Conservation (phyloP, 2,797 vertebrate species). For the Acropternis orthonyx region DNA sequence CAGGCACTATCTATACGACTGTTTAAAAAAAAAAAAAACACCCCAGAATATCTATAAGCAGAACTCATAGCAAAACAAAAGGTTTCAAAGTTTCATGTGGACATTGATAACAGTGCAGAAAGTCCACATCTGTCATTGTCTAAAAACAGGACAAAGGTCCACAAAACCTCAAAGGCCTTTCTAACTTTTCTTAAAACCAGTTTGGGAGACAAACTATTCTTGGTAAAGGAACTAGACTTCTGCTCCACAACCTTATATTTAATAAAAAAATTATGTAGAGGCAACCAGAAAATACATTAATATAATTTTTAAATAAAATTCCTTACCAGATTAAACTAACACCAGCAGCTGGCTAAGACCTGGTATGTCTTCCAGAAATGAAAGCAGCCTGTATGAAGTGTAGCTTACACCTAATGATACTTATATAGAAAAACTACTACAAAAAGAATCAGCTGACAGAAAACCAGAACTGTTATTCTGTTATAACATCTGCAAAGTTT, state of each 20-base stretch:
- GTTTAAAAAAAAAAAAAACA: background rate
- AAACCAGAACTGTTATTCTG: background rate
- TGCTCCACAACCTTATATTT: background rate
- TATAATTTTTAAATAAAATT: background rate
- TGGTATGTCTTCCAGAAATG: background rate
- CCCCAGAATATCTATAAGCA: background rate
- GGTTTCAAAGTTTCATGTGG: background rate
- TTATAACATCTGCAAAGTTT: background rate
- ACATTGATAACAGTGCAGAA: background rate
- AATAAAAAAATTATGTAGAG: background rate
- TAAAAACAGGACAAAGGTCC: background rate
- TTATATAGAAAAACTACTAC: background rate
- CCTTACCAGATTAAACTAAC: background rate
- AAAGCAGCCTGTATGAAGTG: background rate
- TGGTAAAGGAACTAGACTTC: background rate
- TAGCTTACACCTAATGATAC: background rate
- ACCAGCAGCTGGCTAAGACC: background rate
- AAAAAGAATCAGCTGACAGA: background rate
- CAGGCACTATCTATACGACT: background rate
- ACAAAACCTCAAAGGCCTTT: background rate
- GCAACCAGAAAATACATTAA: background rate
- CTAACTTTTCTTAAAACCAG: background rate
- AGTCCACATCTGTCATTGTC: background rate
- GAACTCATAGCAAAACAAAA: background rate
- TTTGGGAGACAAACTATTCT: background rate